These are phyloP conservation scores for Oscheius onirici DNA, from an alignment of 2,888 invertebrate genomes.

Conservation along the genomic window DNA sequence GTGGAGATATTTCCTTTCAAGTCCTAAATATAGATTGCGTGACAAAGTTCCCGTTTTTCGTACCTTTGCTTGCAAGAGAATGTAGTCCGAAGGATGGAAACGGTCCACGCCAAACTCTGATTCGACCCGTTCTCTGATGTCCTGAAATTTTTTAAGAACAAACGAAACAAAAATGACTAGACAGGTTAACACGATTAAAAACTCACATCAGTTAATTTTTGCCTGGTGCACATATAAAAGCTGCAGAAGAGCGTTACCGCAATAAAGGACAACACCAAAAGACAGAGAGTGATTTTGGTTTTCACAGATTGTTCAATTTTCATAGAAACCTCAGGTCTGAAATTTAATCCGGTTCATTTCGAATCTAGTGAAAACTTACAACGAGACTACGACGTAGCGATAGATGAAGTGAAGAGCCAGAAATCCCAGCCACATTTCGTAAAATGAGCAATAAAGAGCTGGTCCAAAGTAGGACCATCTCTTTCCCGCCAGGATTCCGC, in stretches of 20 bases:
- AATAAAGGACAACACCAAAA: neutral
- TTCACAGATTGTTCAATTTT: neutral
- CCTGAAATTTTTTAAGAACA: neutral
- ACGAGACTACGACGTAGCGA: slow-evolving; percentile 7
- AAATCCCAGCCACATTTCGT: slow-evolving; percentile 18
- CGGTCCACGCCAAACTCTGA: slow-evolving; percentile 2
- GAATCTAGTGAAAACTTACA: neutral
- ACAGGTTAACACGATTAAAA: too few relatives aligned
- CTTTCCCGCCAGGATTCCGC: slow-evolving; percentile 6
- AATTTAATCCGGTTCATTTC: neutral
- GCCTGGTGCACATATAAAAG: slow-evolving; percentile 5
- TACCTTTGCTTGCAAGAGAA: slow-evolving; percentile 6
- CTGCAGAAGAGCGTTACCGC: slow-evolving; percentile 6
- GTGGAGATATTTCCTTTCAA: neutral
- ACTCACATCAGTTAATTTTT: slow-evolving; percentile 3
- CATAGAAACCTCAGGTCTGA: neutral
- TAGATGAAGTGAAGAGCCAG: slow-evolving; percentile 16
- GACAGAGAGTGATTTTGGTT: neutral
- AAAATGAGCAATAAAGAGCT: slow-evolving; percentile 17
- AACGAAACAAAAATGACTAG: too few relatives aligned
- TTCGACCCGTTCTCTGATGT: neutral
- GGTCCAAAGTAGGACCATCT: neutral
- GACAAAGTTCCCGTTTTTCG: too few relatives aligned
- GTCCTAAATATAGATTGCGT: too few relatives aligned
- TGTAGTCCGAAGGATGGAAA: slow-evolving; percentile 4